These are phyloP conservation scores for Garra rufa DNA, from an alignment of 2,113 vertebrate species.

Conservation along the genomic window DNA sequence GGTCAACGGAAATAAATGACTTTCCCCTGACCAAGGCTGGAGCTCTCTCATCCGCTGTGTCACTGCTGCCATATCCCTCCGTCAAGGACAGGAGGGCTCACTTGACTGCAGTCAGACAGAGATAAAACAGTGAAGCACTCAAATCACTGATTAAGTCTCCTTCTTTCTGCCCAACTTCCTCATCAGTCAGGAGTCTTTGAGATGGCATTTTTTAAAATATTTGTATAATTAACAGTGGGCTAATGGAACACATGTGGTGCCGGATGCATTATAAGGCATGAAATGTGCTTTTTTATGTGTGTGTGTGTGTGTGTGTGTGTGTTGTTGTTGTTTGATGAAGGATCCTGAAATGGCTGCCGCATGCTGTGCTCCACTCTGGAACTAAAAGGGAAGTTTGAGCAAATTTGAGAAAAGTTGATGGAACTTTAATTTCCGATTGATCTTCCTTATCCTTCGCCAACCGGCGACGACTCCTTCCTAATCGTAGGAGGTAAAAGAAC, in stretches of 20 bases:
- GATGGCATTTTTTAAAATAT: conserved; percentile 44
- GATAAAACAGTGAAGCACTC: conserved; percentile 42
- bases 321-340: neutral
- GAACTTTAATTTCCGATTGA: neutral
- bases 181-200: conserved; percentile 51
- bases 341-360: neutral
- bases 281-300: neutral
- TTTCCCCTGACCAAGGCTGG: conserved; percentile 78
- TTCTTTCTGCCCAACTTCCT: conserved; percentile 19
- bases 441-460: neutral
- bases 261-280: neutral
- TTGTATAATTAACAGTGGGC: conserved; percentile 38
- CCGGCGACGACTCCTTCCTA: conserved; percentile 1
- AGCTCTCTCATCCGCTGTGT: conserved; percentile 76
- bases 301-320: no score
- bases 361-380: neutral
- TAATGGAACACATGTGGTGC: conserved; percentile 40
- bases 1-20: conserved; percentile 86
- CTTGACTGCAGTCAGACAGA: conserved; percentile 45
- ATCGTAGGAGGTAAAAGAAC: conserved; percentile 16
- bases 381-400: neutral
- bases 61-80: conserved; percentile 64
- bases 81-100: conserved; percentile 62
- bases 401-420: conserved; percentile 4
- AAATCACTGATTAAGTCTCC: conserved; percentile 48